Base-by-base conservation (phyloP, 2,888 invertebrate species). In the Dryocosmus kuriphilus region DNA sequence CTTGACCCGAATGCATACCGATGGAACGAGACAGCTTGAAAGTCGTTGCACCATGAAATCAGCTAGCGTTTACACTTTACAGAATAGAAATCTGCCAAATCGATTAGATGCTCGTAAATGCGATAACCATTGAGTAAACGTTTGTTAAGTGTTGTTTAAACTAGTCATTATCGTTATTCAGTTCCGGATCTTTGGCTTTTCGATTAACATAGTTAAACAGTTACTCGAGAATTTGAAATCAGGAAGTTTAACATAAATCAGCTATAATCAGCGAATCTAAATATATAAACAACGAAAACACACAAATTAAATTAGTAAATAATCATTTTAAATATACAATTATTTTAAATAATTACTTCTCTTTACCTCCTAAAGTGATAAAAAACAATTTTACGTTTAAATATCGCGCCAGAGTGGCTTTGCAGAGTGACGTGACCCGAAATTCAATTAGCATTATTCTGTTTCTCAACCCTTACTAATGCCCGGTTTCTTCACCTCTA, bases 1-100 rank as follows among this genome's bases (percentile, higher is more conserved):
- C 89, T 89, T 89, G 88, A 89, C 88, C 88, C 81, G 86, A 86
- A 88, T 88, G 82, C 87, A 88, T 87, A 63, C 77, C 82, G 77
- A 83, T 80, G 74, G 75, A 80, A 77, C 77, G 62, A 78, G 80
- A 81, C 81, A 80, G 71, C 80, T 77, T 67, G 76, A 79, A 79
- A 81, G 76, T 78, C 79, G 75, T 75, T 79, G 80, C 78, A 79
- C 57, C 77, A 77, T 79, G 78, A 79, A 82, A 79, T 79, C 78
- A 74, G 65, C 73, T 32, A 76, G 77, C 35, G 51, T 55, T 74
- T 62, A 32, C 46, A 41, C 19, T 73, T 77, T 61, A 24, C 62
- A 41, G 38, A 63, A 51, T 65, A 76, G 55, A 76, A 71, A 71
- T 51, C 41, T 46, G 32, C 30, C 71, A 71, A 32, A 51, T 51